Evolutionary conservation across 2,113 vertebrate genomes (phyloP).

Genomic region (Mesembrinibis cayennensis): DNA sequence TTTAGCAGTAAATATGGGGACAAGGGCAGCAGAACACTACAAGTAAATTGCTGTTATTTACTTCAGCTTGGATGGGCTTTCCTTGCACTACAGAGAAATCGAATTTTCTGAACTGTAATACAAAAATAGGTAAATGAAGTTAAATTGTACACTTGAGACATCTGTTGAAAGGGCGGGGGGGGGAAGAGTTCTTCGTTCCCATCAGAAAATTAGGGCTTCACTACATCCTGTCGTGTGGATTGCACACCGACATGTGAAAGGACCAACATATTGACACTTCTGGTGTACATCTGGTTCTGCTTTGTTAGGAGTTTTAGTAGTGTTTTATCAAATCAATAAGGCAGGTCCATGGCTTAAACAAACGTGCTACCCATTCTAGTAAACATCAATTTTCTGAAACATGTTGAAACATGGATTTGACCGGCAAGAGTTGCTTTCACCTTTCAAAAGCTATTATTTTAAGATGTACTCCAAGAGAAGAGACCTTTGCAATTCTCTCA

Average conservation of each 20-base stretch:
- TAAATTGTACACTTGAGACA: not conserved
- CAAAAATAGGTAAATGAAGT: constrained; percentile 30
- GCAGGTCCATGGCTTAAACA: not conserved
- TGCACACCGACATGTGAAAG: not conserved
- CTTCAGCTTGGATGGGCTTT: not conserved
- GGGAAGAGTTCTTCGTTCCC: not conserved
- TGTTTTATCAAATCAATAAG: not conserved
- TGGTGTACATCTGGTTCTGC: not conserved
- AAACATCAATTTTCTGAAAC: not conserved
- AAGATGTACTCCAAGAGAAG: not conserved
- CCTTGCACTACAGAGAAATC: not conserved
- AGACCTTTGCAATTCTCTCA: not conserved
- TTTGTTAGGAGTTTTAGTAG: not conserved
- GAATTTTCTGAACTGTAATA: not conserved
- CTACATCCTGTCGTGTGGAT: not conserved
- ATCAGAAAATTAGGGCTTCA: not conserved
- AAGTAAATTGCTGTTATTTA: constrained; percentile 26
- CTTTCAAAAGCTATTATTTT: not conserved
- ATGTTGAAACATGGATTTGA: not conserved
- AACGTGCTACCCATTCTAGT: not conserved
- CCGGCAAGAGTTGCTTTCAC: not conserved
- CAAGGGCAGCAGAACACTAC: constrained; percentile 2
- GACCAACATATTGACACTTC: not conserved
- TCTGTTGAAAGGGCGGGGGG: not conserved
- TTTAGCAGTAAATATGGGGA: not conserved